phyloP scores from a whole-genome alignment of 2,888 invertebrate genomes.

The Polia nebulosa region DNA sequence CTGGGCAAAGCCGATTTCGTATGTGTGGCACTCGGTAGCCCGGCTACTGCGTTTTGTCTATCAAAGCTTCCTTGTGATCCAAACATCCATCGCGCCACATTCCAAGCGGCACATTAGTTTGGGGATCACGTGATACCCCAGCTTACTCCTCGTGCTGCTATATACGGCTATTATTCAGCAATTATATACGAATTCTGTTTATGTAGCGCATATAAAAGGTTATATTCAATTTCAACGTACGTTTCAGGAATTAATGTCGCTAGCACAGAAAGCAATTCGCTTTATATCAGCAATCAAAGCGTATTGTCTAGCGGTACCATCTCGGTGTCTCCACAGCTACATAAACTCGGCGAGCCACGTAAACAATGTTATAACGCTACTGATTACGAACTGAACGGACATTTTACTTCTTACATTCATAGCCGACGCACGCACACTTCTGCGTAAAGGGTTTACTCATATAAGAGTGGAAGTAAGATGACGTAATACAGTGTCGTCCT shows the following conservation, averaged over 20 bases:
- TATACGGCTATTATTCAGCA: slow-evolving; percentile 23
- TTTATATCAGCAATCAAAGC: slow-evolving; percentile 57
- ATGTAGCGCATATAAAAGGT: slow-evolving; percentile 33
- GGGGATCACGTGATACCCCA: slow-evolving; percentile 8
- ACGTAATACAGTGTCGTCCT: not conserved
- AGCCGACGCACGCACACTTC: slow-evolving; percentile 9
- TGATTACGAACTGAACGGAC: slow-evolving; percentile 8
- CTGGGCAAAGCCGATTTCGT: not conserved
- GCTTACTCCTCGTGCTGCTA: not conserved
- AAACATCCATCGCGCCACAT: not conserved
- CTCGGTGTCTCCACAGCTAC: slow-evolving; percentile 23
- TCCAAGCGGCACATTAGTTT: slow-evolving; percentile 17
- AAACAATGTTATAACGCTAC: slow-evolving; percentile 41
- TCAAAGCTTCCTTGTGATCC: not conserved
- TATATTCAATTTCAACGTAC: slow-evolving; percentile 46
- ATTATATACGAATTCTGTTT: slow-evolving; percentile 9
- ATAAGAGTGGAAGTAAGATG: not conserved
- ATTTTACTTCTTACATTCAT: slow-evolving; percentile 14
- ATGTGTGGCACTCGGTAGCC: not conserved
- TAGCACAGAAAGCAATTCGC: slow-evolving; percentile 43
- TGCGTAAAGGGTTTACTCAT: not conserved
- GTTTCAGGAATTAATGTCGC: slow-evolving; percentile 34
- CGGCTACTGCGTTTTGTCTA: not conserved
- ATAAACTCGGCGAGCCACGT: slow-evolving; percentile 39
- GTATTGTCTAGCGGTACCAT: slow-evolving; percentile 42